These are phyloP conservation scores for Poeciliopsis occidentalis DNA, from an alignment of 2,113 vertebrate genomes.

Conservation along the genomic window DNA sequence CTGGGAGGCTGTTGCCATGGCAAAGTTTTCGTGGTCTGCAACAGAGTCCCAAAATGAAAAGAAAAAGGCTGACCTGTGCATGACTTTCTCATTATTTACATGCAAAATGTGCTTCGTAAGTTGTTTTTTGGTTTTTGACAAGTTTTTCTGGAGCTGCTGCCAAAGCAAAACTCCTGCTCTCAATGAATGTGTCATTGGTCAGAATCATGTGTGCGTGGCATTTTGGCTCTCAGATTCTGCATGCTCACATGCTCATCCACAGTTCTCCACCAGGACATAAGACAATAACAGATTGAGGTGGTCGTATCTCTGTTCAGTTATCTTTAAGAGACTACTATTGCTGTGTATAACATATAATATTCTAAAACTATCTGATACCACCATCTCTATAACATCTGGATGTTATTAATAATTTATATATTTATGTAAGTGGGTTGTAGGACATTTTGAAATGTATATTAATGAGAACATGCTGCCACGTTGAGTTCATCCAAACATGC, in stretches of 20 bases:
- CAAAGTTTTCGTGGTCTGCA: not conserved
- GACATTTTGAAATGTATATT: conserved; percentile 31
- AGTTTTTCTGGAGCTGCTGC: not conserved
- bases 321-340: conserved; percentile 39
- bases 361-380: conserved; percentile 26
- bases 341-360: conserved; percentile 39
- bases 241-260: conserved; percentile 8
- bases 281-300: conserved; percentile 1
- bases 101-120: not conserved
- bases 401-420: conserved; percentile 56
- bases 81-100: not conserved
- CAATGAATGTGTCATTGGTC: not conserved
- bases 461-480: conserved; percentile 22
- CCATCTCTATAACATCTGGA: conserved; percentile 28
- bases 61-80: not conserved
- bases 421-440: conserved; percentile 50
- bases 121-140: not conserved
- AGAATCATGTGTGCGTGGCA: conserved; percentile 17
- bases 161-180: not conserved
- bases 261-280: conserved; percentile 7
- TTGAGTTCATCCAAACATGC: conserved; percentile 8
- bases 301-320: conserved; percentile 5
- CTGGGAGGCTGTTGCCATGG: too few relatives aligned
- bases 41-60: not conserved
- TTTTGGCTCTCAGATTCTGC: conserved; percentile 11